These are phyloP conservation scores for Drosophila repleta DNA, from an alignment of 1,140 invertebrate species.

Conservation along the genomic window DNA sequence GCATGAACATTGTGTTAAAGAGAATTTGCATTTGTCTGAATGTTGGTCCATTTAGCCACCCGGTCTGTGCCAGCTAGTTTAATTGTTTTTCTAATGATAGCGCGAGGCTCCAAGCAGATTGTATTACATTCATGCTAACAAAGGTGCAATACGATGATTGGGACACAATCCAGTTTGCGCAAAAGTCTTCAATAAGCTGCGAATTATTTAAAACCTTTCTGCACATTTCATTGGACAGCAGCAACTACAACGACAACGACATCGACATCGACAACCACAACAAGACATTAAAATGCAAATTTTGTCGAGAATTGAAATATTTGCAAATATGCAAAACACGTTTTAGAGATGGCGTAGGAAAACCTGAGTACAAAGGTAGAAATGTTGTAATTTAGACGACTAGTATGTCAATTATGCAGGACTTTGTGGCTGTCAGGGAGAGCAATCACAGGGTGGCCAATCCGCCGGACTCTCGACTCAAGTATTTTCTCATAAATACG, in stretches of 20 bases:
- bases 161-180: neutral
- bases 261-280: neutral
- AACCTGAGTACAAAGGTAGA: neutral
- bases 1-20: slow-evolving; percentile 18
- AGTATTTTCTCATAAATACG: slow-evolving; percentile 38
- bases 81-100: slow-evolving; percentile 42
- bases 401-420: slow-evolving; percentile 45
- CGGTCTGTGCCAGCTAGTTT: neutral
- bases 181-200: slow-evolving; percentile 19
- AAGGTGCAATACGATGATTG: no score
- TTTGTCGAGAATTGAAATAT: slow-evolving; percentile 22
- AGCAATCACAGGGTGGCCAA: slow-evolving; percentile 44
- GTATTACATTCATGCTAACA: neutral
- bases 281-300: slow-evolving; percentile 13
- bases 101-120: slow-evolving; percentile 20
- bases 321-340: slow-evolving; percentile 26
- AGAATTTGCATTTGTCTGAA: slow-evolving; percentile 1
- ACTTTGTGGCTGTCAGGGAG: slow-evolving; percentile 35
- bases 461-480: slow-evolving; percentile 12
- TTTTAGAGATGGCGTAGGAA: neutral
- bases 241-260: neutral
- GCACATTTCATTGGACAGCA: slow-evolving; percentile 6
- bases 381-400: slow-evolving; percentile 38
- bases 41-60: slow-evolving; percentile 22
- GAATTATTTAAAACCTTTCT: slow-evolving; percentile 31